Evolutionary conservation across 2,113 vertebrate species (phyloP), one percentile per base, ranked within the genome.

Genomic region (Pseudopipra pipra): DNA sequence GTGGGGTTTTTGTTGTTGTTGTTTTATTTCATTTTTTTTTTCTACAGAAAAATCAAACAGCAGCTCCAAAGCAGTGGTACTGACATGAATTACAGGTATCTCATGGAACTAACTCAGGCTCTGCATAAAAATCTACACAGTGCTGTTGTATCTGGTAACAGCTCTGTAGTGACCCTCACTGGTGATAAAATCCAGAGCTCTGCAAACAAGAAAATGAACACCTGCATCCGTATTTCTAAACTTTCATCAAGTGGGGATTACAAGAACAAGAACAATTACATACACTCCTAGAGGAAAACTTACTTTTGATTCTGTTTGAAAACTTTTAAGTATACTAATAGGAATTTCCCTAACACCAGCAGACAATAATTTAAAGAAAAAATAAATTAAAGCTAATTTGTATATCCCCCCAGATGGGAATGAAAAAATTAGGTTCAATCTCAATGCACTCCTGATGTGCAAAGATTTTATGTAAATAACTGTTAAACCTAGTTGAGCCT

Each of bases 101-200:
- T 87, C 51, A 65, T 31, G 63, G 61, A 89, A 78, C 92, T 61
- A 89, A 79, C 91, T 85, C 80, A 41, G 61, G n/a, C 54, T 97
- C 95, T 63, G 91, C 81, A 79, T 79, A 63, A 63, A 68, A 97
- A 96, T 80, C 88, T 93, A 85, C 86, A 91, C 87, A 93, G 75
- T 85, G 83, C 91, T 91, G 91, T 25, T 65, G 76, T 54, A 79
- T 91, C 97, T 83, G 52, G 91, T 91, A 97, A 96, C 91, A 96
- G 97, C 97, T 97, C 96, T 97, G 95, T 47, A 97, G 95, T 98
- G 98, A 98, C 97, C 97, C 97, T 98, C 95, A 46, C 95, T 98
- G 95, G 96, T 98, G 98, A 98, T 97, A 98, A 98, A 98, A 97
- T 97, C 97, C 97, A 98, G 97, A 98, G 95, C 95, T 93, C 95